These are phyloP conservation scores for Cryptops parisi DNA, from an alignment of 2,888 invertebrate species.

Conservation along the genomic window DNA sequence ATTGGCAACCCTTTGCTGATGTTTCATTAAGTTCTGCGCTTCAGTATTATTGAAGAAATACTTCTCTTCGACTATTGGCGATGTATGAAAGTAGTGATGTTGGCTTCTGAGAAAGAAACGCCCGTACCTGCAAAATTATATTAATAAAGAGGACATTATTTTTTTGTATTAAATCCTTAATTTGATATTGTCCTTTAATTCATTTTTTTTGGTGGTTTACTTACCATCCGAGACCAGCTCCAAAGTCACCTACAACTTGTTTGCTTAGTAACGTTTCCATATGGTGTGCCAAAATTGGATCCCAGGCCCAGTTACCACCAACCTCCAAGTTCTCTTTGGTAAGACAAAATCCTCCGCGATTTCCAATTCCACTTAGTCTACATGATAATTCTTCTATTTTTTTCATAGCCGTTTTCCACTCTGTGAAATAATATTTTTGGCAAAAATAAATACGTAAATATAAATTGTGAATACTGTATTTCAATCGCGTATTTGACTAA, in stretches of 20 bases:
- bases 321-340: background rate
- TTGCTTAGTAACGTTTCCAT: background rate
- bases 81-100: background rate
- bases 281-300: background rate
- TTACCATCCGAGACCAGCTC: constrained; percentile 13
- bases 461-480: too few relatives aligned
- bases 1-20: background rate
- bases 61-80: background rate
- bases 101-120: constrained; percentile 8
- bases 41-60: background rate
- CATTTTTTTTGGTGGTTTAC: too few relatives aligned
- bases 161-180: too few relatives aligned
- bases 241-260: constrained; percentile 10
- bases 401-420: background rate
- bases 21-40: background rate
- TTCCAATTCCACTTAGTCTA: background rate
- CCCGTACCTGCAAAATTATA: constrained; percentile 10
- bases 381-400: background rate
- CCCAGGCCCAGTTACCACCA: background rate
- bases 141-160: too few relatives aligned
- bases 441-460: too few relatives aligned
- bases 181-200: too few relatives aligned
- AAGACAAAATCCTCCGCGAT: background rate
- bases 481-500: too few relatives aligned
- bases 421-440: too few relatives aligned